Percentiles rank a stretch among this genome's conserved stretches.
phyloP scores from a whole-genome alignment of 2,113 vertebrate genomes.

The Rattus rattus region DNA sequence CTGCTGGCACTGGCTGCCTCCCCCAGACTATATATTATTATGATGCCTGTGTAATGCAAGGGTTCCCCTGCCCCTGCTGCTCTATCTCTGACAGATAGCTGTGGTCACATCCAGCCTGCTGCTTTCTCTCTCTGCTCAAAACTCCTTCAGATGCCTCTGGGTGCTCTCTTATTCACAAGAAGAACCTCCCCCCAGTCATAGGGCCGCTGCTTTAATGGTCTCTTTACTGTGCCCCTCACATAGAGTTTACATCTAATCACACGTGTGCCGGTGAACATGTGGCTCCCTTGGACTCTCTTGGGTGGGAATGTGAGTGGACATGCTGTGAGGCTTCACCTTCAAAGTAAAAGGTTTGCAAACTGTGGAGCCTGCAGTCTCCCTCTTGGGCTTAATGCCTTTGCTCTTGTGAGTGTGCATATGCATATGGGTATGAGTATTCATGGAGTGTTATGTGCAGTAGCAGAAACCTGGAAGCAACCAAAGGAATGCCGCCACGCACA shows the following conservation, averaged over 20 bases:
- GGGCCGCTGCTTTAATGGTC: neutral
- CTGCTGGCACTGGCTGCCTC: neutral
- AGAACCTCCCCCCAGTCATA: neutral
- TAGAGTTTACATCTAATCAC: too few species aligned
- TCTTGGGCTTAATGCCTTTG: neutral
- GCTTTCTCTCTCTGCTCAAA: neutral
- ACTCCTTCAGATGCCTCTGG: neutral
- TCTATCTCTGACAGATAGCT: neutral
- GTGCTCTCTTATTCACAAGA: neutral
- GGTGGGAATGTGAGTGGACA: neutral
- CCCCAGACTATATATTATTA: too few species aligned
- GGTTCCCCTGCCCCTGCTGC: neutral
- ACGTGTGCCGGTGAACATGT: neutral
- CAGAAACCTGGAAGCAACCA: neutral
- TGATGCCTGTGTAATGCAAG: neutral
- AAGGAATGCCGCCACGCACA: neutral
- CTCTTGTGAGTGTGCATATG: neutral
- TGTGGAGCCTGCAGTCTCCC: neutral
- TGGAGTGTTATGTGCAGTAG: neutral
- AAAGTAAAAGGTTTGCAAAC: rapidly evolving
- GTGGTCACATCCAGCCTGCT: neutral
- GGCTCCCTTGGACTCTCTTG: neutral
- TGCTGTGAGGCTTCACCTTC: neutral
- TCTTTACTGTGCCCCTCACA: neutral
- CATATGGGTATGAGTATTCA: neutral